These are phyloP conservation scores for Chelon auratus DNA, from an alignment of 2,797 vertebrate species.

Conservation along the genomic window DNA sequence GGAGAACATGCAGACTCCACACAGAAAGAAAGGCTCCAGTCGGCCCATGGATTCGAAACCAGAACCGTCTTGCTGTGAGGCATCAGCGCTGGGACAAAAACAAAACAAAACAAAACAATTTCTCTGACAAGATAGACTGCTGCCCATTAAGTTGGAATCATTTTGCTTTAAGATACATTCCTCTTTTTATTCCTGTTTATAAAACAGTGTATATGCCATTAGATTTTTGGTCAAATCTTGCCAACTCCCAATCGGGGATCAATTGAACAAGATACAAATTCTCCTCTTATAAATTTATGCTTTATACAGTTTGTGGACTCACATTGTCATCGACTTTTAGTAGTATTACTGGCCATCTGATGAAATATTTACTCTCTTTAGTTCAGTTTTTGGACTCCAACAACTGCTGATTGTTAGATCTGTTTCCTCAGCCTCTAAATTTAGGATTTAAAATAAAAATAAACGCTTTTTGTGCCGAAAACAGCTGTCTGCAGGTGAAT, in stretches of 20 bases:
- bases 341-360: neutral
- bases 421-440: neutral
- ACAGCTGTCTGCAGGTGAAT: neutral
- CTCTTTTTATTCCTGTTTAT: too few species aligned
- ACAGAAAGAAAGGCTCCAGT: too few species aligned
- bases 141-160: neutral
- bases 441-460: neutral
- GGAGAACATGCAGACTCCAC: too few species aligned
- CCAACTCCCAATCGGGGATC: too few species aligned
- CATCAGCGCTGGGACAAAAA: neutral
- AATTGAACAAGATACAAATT: too few species aligned
- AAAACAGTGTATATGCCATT: too few species aligned
- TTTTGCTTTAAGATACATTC: neutral
- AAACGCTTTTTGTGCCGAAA: neutral
- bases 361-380: neutral
- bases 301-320: neutral
- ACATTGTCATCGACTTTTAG: neutral
- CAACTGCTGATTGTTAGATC: neutral
- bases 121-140: neutral
- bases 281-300: too few species aligned
- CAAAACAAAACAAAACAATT: neutral
- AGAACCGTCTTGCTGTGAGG: too few species aligned
- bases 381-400: neutral
- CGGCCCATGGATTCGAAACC: too few species aligned
- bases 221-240: too few species aligned